Conservation (phyloP, 2,113 vertebrate genomes). For the Vanacampus margaritifer region DNA sequence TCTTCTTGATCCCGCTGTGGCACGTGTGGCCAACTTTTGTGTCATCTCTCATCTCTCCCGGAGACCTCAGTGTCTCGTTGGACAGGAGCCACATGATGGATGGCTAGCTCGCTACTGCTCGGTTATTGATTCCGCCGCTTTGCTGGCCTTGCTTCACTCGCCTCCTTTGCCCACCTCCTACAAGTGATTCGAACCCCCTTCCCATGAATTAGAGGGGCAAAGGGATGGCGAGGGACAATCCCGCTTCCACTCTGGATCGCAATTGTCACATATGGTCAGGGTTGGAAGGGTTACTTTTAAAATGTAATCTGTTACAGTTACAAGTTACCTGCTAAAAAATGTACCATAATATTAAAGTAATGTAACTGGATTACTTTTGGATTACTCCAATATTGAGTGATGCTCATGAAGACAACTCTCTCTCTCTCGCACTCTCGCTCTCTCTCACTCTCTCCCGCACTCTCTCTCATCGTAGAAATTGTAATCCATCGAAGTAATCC, state of each 20-base stretch:
- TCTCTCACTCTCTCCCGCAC: no score
- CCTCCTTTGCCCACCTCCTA: conserved; percentile 33
- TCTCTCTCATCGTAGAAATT: no score
- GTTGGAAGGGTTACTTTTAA: no score
- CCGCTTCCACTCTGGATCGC: conserved; percentile 6
- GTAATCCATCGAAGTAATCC: no score
- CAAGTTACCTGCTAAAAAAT: no score
- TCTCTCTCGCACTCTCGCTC: no score
- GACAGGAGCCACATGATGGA: conserved; percentile 56
- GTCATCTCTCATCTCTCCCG: conserved; percentile 46
- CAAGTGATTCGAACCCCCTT: conserved; percentile 39
- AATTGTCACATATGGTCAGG: no score
- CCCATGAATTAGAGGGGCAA: not conserved
- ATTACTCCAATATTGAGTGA: no score
- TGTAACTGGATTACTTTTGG: no score
- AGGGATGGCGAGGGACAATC: not conserved
- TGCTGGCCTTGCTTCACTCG: conserved; percentile 40
- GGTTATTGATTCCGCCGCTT: conserved; percentile 55
- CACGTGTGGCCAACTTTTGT: conserved; percentile 34
- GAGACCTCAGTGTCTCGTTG: conserved; percentile 44
- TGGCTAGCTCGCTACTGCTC: conserved; percentile 42
- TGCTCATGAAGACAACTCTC: no score
- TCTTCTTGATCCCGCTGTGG: conserved; percentile 20
- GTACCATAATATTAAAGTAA: no score
- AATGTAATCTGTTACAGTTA: no score